Percentiles rank a stretch among this genome's conserved stretches.
Conservation (phyloP, 2,797 vertebrate species). For the Macroramphosus scolopax region DNA sequence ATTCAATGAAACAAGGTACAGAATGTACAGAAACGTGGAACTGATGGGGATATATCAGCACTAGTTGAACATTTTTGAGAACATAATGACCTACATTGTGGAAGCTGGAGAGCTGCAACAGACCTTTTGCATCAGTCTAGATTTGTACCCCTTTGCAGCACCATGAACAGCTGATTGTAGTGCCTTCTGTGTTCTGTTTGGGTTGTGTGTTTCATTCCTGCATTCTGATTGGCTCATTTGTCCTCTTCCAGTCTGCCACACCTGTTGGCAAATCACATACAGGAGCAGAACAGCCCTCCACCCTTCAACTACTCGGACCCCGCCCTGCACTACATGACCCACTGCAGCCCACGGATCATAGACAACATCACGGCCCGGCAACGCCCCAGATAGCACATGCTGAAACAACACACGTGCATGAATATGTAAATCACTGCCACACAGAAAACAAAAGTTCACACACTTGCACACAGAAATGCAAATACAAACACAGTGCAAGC, state of each 20-base stretch:
- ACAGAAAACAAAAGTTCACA: not conserved
- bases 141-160: not conserved
- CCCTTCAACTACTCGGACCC: conserved; percentile 78
- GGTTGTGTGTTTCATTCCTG: conserved; percentile 6
- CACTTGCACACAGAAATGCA: conserved; percentile 7
- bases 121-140: no score
- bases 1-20: conserved; percentile 9
- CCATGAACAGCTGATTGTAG: not conserved
- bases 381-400: conserved; percentile 46
- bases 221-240: conserved; percentile 7
- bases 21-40: conserved; percentile 6
- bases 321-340: conserved; percentile 76
- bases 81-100: no score
- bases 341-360: conserved; percentile 76
- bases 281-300: conserved; percentile 64
- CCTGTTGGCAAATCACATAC: conserved; percentile 66
- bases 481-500: conserved; percentile 12
- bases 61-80: no score
- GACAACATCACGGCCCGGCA: conserved; percentile 65
- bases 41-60: conserved; percentile 2
- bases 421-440: not conserved
- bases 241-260: conserved; percentile 72
- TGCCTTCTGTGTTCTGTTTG: not conserved
- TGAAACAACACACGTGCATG: conserved; percentile 2
- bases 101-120: no score